Evolutionary conservation across 2,888 invertebrate species (phyloP).

Genomic region (Zaprionus obscuricornis): DNA sequence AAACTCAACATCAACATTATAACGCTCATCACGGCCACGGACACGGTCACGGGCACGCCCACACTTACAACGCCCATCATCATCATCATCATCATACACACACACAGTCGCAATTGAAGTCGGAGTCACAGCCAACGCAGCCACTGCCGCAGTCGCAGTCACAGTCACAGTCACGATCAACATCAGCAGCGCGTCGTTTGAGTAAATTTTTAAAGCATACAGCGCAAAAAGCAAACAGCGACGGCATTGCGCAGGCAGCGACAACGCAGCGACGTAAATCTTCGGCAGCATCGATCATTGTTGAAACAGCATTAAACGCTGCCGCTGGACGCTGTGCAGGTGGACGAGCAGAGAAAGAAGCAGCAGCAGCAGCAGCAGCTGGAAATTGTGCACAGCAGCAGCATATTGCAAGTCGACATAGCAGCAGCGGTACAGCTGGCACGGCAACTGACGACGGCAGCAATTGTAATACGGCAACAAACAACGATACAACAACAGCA

Average conservation of each 20-base stretch:
- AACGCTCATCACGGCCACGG: too few relatives aligned
- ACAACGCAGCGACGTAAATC: slow-evolving; percentile 66
- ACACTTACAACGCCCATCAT: too few relatives aligned
- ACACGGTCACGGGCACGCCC: too few relatives aligned
- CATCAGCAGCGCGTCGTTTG: slow-evolving; percentile 47
- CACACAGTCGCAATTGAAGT: too few relatives aligned
- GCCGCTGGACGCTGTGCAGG: slow-evolving; percentile 57
- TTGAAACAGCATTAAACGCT: slow-evolving; percentile 64
- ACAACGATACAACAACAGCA: slow-evolving; percentile 23
- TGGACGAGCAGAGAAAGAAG: slow-evolving; percentile 30
- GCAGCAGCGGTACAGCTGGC: slow-evolving; percentile 58
- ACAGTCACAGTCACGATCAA: slow-evolving; percentile 14
- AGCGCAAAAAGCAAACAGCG: slow-evolving; percentile 20
- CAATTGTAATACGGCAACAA: slow-evolving; percentile 32
- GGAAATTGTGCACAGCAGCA: too few relatives aligned
- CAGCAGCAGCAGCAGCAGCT: slow-evolving; percentile 4
- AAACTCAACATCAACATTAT: neutral
- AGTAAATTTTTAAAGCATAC: slow-evolving; percentile 57
- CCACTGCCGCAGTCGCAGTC: slow-evolving; percentile 14
- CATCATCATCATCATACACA: too few relatives aligned
- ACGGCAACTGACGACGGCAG: slow-evolving; percentile 57
- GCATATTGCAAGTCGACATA: slow-evolving; percentile 35
- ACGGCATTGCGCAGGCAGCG: slow-evolving; percentile 5
- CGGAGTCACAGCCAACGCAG: too few relatives aligned
- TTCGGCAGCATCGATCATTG: slow-evolving; percentile 73